Conservation (phyloP, 1,140 invertebrate genomes). For the Drosophila punjabiensis region DNA sequence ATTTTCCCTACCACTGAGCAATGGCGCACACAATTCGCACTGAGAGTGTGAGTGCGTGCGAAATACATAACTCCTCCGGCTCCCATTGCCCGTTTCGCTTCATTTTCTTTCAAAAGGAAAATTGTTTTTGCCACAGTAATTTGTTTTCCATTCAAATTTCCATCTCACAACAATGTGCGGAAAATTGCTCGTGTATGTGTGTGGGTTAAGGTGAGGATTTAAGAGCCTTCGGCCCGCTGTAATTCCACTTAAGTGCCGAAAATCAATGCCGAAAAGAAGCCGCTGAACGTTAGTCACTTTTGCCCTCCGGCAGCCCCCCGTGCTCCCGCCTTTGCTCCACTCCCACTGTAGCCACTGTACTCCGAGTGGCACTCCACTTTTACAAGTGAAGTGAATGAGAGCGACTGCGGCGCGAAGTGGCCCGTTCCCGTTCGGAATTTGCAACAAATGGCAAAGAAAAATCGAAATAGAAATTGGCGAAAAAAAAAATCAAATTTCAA, state of each 20-base stretch:
- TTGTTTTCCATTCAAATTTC: constrained; percentile 76
- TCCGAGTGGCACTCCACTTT: constrained; percentile 53
- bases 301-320: constrained; percentile 9
- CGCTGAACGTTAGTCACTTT: constrained; percentile 57
- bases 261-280: constrained; percentile 45
- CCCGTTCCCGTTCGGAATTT: constrained; percentile 34
- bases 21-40: constrained; percentile 24
- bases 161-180: constrained; percentile 9
- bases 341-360: constrained; percentile 8
- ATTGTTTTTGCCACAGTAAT: constrained; percentile 76
- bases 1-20: constrained; percentile 54
- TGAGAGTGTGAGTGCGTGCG: constrained; percentile 21
- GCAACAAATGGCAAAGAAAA: constrained; percentile 71
- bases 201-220: constrained; percentile 22
- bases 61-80: constrained; percentile 33
- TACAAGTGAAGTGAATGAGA: constrained; percentile 44
- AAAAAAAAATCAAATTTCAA: constrained; percentile 75
- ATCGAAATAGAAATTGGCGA: constrained; percentile 70
- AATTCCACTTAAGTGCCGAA: constrained; percentile 47
- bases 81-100: constrained; percentile 45
- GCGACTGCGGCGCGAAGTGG: constrained; percentile 43
- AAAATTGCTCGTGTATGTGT: constrained; percentile 3
- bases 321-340: background rate
- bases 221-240: constrained; percentile 20
- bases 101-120: constrained; percentile 68